phyloP scores from a whole-genome alignment of 2,888 invertebrate species.

The Mystacides longicornis region DNA sequence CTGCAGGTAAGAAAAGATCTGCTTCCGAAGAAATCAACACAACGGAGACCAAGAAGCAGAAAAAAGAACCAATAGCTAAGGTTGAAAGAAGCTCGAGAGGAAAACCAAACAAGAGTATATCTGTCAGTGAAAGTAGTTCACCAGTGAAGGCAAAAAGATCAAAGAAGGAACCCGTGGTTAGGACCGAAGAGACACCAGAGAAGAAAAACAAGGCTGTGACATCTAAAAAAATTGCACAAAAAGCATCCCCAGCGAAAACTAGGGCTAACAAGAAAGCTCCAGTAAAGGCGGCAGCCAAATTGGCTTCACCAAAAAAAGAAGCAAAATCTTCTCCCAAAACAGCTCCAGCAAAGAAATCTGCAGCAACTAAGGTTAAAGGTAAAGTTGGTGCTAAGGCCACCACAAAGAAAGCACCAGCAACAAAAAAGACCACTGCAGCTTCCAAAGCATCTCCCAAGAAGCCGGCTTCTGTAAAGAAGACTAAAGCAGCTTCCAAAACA shows the following conservation, averaged over 20 bases:
- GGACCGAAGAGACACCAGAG: neutral
- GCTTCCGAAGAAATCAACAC: slow-evolving; percentile 4
- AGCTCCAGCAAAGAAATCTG: slow-evolving; percentile 1
- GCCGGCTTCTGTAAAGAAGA: neutral
- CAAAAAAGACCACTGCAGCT: neutral
- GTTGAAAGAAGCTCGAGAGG: neutral
- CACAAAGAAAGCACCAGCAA: neutral
- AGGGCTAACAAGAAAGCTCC: neutral
- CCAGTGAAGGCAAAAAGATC: neutral
- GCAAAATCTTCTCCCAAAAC: neutral
- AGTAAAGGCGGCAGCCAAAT: neutral
- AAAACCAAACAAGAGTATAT: neutral
- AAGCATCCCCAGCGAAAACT: neutral
- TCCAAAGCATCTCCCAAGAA: slow-evolving; percentile 3
- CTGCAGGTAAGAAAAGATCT: slow-evolving; percentile 14
- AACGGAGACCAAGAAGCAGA: neutral
- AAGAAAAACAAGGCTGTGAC: slow-evolving; percentile 4
- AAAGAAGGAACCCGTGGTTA: neutral
- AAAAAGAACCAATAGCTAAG: neutral
- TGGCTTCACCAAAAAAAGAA: neutral
- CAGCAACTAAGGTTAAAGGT: no score
- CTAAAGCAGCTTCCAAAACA: neutral
- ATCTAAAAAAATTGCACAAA: neutral
- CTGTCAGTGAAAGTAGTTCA: neutral
- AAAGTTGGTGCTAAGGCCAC: slow-evolving; percentile 9